Percentiles rank a stretch among this genome's conserved stretches.
These are phyloP conservation scores for Hylaeus volcanicus DNA, from an alignment of 1,140 invertebrate species.

Conservation along the genomic window DNA sequence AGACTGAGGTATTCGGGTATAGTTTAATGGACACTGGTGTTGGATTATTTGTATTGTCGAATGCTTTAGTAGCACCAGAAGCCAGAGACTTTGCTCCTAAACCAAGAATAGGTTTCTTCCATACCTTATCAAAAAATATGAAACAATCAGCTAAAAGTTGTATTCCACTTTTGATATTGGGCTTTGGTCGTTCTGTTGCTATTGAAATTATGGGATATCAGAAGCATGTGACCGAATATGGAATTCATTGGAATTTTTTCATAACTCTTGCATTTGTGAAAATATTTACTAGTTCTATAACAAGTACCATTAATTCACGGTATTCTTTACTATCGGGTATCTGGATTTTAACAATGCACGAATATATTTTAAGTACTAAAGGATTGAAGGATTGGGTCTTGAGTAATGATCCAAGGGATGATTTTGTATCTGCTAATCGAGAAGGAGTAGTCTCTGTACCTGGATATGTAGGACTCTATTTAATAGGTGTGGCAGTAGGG, in stretches of 20 bases:
- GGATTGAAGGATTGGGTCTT: constrained; percentile 89
- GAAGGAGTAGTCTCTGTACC: constrained; percentile 93
- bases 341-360: constrained; percentile 84
- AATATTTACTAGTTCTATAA: constrained; percentile 84
- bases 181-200: constrained; percentile 85
- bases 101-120: constrained; percentile 66
- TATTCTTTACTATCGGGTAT: constrained; percentile 80
- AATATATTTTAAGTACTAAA: constrained; percentile 83
- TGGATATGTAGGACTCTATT: constrained; percentile 92
- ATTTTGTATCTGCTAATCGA: constrained; percentile 90
- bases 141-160: constrained; percentile 74
- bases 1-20: constrained; percentile 93
- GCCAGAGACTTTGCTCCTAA: constrained; percentile 75
- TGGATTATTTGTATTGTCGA: constrained; percentile 92
- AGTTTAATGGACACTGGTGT: constrained; percentile 98
- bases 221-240: constrained; percentile 94
- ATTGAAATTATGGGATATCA: constrained; percentile 89
- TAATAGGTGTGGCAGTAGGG: constrained; percentile 87
- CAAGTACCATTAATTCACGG: constrained; percentile 78
- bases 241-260: constrained; percentile 98
- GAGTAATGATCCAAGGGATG: constrained; percentile 80
- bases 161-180: constrained; percentile 85
- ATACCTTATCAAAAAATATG: constrained; percentile 64
- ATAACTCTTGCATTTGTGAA: constrained; percentile 93
- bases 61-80: constrained; percentile 89